Conservation (phyloP, 2,797 vertebrate genomes). For the Gallirallus australis region DNA sequence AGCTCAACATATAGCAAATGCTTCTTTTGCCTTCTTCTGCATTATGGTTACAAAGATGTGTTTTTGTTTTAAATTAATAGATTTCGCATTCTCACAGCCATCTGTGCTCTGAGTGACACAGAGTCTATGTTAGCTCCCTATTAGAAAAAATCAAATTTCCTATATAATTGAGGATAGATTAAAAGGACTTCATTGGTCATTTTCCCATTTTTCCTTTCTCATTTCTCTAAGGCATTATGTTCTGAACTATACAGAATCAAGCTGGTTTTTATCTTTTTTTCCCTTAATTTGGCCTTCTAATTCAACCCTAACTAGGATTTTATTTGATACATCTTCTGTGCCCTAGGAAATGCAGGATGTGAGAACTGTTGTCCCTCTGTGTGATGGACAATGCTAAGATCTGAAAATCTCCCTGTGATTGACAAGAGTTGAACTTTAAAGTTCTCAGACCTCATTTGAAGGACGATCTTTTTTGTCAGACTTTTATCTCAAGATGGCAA, state of each 20-base stretch:
- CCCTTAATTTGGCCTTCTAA: neutral
- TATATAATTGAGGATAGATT: neutral
- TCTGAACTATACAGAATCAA: neutral
- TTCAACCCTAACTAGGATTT: neutral
- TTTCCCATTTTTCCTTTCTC: neutral
- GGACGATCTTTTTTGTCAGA: neutral
- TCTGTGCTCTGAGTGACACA: neutral
- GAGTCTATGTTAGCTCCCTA: neutral
- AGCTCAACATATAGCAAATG: neutral
- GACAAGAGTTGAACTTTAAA: constrained; percentile 21
- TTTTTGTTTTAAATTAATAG: constrained; percentile 9
- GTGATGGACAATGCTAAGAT: constrained; percentile 6
- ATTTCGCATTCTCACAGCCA: neutral
- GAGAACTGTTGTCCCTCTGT: neutral
- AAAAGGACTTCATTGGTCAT: neutral
- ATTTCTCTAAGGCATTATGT: neutral
- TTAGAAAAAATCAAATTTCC: constrained; percentile 12
- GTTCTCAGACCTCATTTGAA: constrained; percentile 12
- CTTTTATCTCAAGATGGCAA: constrained; percentile 7
- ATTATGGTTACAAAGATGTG: neutral
- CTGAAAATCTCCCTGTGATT: constrained; percentile 9
- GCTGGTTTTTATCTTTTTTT: fast-evolving
- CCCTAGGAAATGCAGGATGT: neutral
- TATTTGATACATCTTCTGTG: neutral
- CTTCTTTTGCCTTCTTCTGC: neutral